Evolutionary conservation across 1,140 invertebrate genomes (phyloP).

Genomic region (Caenorhabditis tropicalis): DNA sequence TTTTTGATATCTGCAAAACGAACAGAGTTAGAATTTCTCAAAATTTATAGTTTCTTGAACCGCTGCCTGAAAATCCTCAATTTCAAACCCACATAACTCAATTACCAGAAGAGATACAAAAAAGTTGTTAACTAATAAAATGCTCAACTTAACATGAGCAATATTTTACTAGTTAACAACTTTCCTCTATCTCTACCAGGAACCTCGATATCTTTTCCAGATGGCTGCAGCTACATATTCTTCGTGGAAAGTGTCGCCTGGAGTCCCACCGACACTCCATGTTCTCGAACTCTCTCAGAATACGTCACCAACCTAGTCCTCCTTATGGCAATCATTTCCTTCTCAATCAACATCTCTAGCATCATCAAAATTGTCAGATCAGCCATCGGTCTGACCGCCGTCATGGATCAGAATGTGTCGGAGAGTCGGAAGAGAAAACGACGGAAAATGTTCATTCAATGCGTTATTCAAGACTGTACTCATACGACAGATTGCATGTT

Average conservation of each 20-base stretch:
- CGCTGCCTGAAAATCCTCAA: no score
- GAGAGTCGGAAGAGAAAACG: not conserved
- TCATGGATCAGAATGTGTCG: not conserved
- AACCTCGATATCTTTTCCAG: no score
- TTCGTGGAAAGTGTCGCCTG: not conserved
- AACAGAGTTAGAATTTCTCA: no score
- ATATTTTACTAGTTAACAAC: no score
- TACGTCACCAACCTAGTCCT: not conserved
- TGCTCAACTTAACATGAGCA: no score
- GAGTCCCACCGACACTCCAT: not conserved
- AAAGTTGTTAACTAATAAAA: no score
- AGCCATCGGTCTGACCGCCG: not conserved
- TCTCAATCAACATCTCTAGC: not conserved
- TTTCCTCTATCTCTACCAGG: no score
- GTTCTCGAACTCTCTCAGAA: conserved; percentile 4
- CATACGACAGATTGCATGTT: conserved; percentile 20
- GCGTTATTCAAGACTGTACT: conserved; percentile 22
- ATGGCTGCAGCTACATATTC: conserved; percentile 22
- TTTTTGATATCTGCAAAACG: no score
- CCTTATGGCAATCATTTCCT: not conserved
- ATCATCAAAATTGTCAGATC: conserved; percentile 14
- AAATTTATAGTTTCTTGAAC: no score
- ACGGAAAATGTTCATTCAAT: conserved; percentile 31
- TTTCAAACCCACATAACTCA: no score
- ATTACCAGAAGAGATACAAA: no score